Evolutionary conservation across 2,797 vertebrate species (phyloP).

Genomic region (Sebastes oblongus): DNA sequence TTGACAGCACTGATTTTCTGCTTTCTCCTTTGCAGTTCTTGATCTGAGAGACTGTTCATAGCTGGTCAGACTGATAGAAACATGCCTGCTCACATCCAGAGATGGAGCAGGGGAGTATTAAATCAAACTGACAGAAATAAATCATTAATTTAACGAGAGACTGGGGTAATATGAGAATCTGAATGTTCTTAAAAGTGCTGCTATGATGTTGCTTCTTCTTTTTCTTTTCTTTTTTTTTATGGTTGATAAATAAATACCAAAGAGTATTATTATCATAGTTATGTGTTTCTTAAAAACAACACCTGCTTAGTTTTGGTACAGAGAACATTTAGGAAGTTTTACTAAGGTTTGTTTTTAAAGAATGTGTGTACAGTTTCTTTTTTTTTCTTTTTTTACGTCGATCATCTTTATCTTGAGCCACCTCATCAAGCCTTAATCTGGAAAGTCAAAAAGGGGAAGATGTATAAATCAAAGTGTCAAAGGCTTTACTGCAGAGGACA

Average conservation of each 20-base stretch:
- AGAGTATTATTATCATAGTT: slow-evolving; percentile 87
- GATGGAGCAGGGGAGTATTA: slow-evolving; percentile 64
- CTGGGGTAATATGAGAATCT: slow-evolving; percentile 66
- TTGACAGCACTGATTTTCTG: slow-evolving; percentile 40
- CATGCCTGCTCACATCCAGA: slow-evolving; percentile 64
- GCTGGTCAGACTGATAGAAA: slow-evolving; percentile 69
- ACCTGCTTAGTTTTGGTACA: slow-evolving; percentile 74
- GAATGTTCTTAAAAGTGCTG: slow-evolving; percentile 90
- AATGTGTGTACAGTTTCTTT: slow-evolving; percentile 88
- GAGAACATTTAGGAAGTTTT: slow-evolving; percentile 50
- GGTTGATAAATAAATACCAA: slow-evolving; percentile 87
- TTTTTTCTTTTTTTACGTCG: background rate
- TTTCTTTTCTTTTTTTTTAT: slow-evolving; percentile 12
- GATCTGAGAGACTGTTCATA: slow-evolving; percentile 33
- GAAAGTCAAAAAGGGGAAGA: background rate
- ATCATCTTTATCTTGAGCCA: slow-evolving; percentile 55
- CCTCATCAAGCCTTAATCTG: slow-evolving; percentile 63
- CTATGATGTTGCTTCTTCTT: slow-evolving; percentile 81
- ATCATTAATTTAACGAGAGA: slow-evolving; percentile 46
- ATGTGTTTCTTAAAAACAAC: slow-evolving; percentile 59
- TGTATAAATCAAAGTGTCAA: background rate
- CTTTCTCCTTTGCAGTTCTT: slow-evolving; percentile 13
- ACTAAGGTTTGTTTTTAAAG: slow-evolving; percentile 75
- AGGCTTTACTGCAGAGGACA: background rate
- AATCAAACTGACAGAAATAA: slow-evolving; percentile 52